These are phyloP conservation scores for Dufourea novaeangliae DNA, from an alignment of 1,140 invertebrate genomes.

Conservation along the genomic window DNA sequence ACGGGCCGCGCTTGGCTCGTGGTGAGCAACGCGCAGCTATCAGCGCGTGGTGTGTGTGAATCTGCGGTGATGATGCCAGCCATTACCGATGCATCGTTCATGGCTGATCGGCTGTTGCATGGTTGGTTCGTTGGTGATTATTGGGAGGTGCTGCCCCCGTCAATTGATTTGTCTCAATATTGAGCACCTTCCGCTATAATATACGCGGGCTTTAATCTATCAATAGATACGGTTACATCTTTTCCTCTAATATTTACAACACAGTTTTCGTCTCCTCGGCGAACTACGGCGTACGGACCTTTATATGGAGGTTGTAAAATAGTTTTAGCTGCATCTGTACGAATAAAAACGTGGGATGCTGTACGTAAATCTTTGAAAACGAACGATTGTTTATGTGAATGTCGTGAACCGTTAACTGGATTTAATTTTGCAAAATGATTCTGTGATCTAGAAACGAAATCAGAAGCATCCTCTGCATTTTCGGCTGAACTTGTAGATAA, in stretches of 20 bases:
- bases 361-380: background rate
- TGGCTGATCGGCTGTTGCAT: too few relatives aligned
- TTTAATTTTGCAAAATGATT: background rate
- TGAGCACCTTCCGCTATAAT: too few relatives aligned
- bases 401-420: background rate
- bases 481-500: background rate
- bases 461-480: too few relatives aligned
- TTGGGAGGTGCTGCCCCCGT: too few relatives aligned
- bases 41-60: too few relatives aligned
- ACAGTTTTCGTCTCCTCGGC: background rate
- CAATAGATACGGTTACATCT: background rate
- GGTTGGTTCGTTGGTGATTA: too few relatives aligned
- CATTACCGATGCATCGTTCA: too few relatives aligned
- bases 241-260: background rate
- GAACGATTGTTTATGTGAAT: background rate
- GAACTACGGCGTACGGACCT: background rate
- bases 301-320: background rate
- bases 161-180: too few relatives aligned
- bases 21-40: too few relatives aligned
- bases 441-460: background rate
- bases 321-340: background rate
- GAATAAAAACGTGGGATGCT: constrained; percentile 5
- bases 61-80: too few relatives aligned
- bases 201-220: background rate
- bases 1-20: too few relatives aligned